Percentiles rank a stretch among this genome's conserved stretches.
Conservation (phyloP, 2,888 invertebrate genomes). For the Tinea semifulvella region DNA sequence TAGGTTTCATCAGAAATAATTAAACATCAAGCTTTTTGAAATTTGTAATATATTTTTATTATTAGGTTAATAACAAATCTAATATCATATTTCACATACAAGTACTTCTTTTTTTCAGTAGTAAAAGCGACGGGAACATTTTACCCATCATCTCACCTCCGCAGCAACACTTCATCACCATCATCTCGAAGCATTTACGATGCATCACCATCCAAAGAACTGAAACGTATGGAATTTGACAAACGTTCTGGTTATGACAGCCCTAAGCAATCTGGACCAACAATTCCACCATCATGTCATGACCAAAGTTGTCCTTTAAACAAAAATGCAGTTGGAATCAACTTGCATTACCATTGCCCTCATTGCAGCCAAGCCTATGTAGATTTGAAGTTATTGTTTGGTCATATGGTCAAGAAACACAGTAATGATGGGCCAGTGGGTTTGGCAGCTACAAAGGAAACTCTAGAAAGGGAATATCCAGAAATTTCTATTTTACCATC, state of each 20-base stretch:
- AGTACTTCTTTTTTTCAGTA: slow-evolving; percentile 68
- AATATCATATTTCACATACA: slow-evolving; percentile 17
- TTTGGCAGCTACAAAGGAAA: slow-evolving; percentile 62
- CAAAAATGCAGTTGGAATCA: slow-evolving; percentile 56
- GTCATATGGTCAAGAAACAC: slow-evolving; percentile 60
- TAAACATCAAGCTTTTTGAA: no score
- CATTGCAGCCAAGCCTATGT: slow-evolving; percentile 58
- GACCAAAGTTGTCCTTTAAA: slow-evolving; percentile 61
- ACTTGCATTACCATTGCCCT: slow-evolving; percentile 56
- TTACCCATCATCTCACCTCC: slow-evolving; percentile 79
- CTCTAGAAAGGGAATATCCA: slow-evolving; percentile 60
- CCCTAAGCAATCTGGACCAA: slow-evolving; percentile 45
- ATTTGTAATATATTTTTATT: background rate
- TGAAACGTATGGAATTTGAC: slow-evolving; percentile 48
- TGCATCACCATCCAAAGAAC: slow-evolving; percentile 61
- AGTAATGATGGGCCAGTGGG: slow-evolving; percentile 51
- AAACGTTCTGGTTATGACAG: slow-evolving; percentile 41
- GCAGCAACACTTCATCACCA: slow-evolving; percentile 63
- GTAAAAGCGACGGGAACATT: slow-evolving; percentile 94
- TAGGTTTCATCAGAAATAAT: no score
- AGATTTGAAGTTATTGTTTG: slow-evolving; percentile 51
- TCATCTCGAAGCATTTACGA: slow-evolving; percentile 65
- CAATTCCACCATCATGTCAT: slow-evolving; percentile 67
- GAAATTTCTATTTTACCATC: slow-evolving; percentile 62
- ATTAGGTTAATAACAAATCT: background rate